These are phyloP conservation scores for Spinibarbus caldwelli DNA, from an alignment of 2,797 vertebrate species.

Conservation along the genomic window DNA sequence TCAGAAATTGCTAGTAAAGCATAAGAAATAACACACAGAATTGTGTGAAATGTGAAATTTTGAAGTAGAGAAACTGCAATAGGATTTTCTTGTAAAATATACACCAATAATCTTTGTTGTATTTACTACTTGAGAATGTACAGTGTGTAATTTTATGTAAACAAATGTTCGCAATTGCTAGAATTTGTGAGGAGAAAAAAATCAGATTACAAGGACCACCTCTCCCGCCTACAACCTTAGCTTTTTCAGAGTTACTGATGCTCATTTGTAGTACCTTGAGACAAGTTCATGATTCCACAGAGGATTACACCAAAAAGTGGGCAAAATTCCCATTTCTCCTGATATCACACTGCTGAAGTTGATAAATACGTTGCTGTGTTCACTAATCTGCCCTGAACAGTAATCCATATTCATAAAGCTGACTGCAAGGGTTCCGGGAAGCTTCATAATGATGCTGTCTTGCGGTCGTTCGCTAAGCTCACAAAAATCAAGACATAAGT, in stretches of 20 bases:
- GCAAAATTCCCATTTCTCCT: conserved; percentile 18
- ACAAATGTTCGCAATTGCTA: background rate
- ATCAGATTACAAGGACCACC: background rate
- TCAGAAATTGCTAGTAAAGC: background rate
- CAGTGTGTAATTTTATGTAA: background rate
- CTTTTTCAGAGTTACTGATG: background rate
- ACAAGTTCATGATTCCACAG: background rate
- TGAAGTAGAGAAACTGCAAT: background rate
- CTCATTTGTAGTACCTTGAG: background rate
- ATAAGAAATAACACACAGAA: background rate
- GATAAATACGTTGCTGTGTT: conserved; percentile 18
- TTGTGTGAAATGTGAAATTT: background rate
- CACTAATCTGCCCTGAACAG: conserved; percentile 24
- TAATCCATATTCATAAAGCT: conserved; percentile 46
- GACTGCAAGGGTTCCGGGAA: conserved; percentile 4
- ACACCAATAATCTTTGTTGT: background rate
- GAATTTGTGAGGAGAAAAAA: background rate
- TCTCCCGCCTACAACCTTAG: background rate
- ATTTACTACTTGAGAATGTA: too few relatives aligned
- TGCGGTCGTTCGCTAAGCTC: background rate
- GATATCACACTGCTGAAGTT: conserved; percentile 1
- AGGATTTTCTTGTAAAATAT: background rate
- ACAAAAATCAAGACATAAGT: conserved; percentile 5
- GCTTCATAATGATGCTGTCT: conserved; percentile 16
- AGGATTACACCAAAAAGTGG: background rate